These are phyloP conservation scores for Gasteruption jaculator DNA, from an alignment of 2,888 invertebrate species.

Conservation along the genomic window DNA sequence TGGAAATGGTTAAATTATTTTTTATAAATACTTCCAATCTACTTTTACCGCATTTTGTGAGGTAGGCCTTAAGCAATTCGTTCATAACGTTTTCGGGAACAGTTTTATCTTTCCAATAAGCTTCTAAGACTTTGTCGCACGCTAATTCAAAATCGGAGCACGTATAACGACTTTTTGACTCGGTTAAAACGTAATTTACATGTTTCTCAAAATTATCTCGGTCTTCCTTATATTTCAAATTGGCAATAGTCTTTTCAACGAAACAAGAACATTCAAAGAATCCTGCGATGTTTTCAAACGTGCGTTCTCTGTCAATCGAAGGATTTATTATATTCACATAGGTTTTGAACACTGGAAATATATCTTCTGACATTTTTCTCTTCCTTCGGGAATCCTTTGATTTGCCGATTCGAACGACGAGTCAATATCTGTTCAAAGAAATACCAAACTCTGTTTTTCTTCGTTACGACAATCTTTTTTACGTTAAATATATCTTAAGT, in stretches of 20 bases:
- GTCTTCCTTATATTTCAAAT: conserved; percentile 47
- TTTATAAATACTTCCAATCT: conserved; percentile 49
- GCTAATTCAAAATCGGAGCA: conserved; percentile 45
- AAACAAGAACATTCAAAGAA: conserved; percentile 56
- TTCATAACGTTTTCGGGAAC: conserved; percentile 45
- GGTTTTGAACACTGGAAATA: too few species aligned
- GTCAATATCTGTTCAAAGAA: too few species aligned
- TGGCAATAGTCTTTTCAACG: conserved; percentile 56
- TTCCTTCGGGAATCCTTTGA: too few species aligned
- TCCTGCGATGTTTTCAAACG: conserved; percentile 54
- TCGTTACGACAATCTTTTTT: too few species aligned
- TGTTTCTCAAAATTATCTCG: conserved; percentile 50
- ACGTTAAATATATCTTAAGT: too few species aligned
- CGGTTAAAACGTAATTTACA: conserved; percentile 50
- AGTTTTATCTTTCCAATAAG: conserved; percentile 46
- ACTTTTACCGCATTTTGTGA: conserved; percentile 45
- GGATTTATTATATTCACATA: too few species aligned
- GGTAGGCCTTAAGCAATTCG: conserved; percentile 51
- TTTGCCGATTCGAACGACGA: too few species aligned
- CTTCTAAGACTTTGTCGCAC: conserved; percentile 52
- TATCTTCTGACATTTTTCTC: too few species aligned
- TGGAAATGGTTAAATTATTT: conserved; percentile 27
- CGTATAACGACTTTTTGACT: conserved; percentile 34
- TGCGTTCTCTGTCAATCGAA: conserved; percentile 52
- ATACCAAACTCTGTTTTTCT: too few species aligned